phyloP scores from a whole-genome alignment of 2,797 vertebrate species.

The Glossophaga mutica region DNA sequence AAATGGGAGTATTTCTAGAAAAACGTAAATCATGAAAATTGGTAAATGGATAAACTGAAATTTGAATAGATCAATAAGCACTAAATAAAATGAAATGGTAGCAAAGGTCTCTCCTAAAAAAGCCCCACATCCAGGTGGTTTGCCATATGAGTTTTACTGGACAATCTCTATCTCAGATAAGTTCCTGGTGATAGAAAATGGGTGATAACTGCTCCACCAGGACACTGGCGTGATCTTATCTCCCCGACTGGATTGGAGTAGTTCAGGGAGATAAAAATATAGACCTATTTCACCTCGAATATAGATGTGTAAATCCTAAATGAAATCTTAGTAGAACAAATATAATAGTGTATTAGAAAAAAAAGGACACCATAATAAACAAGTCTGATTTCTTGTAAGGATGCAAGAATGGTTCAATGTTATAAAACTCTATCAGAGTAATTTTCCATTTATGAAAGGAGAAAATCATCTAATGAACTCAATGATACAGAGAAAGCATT shows the following conservation, averaged over 20 bases:
- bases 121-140: neutral
- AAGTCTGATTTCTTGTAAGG: neutral
- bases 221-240: neutral
- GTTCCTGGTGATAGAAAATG: neutral
- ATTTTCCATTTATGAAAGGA: neutral
- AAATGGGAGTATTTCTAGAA: neutral
- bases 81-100: neutral
- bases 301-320: neutral
- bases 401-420: neutral
- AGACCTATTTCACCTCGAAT: neutral
- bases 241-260: neutral
- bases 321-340: neutral
- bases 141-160: neutral
- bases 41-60: neutral
- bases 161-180: neutral
- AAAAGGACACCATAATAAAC: neutral
- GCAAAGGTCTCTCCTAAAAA: neutral
- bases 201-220: neutral
- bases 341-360: neutral
- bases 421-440: neutral
- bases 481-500: neutral
- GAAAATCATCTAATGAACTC: neutral
- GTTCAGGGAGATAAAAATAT: neutral
- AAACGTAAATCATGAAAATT: neutral
- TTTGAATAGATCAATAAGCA: neutral